These are phyloP conservation scores for Eutrigla gurnardus DNA, from an alignment of 2,797 vertebrate genomes.

Conservation along the genomic window DNA sequence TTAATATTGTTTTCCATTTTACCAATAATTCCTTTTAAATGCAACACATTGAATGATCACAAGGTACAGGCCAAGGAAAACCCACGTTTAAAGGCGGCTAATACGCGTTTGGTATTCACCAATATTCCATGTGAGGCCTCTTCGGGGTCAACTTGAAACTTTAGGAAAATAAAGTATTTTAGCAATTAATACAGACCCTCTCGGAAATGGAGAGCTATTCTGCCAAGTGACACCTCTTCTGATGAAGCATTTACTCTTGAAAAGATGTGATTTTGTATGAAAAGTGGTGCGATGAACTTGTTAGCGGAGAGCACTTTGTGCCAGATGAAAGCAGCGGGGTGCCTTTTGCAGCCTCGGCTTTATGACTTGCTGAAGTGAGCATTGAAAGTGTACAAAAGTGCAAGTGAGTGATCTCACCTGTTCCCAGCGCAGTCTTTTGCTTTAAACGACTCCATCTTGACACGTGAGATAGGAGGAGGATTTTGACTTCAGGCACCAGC, in stretches of 20 bases:
- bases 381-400: background rate
- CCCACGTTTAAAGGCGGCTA: background rate
- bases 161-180: background rate
- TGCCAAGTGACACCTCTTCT: background rate
- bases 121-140: background rate
- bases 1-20: background rate
- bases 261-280: background rate
- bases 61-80: background rate
- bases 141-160: constrained; percentile 11
- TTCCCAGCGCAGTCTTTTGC: background rate
- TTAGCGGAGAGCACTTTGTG: background rate
- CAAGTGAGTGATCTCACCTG: constrained; percentile 1
- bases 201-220: background rate
- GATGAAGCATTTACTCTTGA: background rate
- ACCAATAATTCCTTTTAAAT: background rate
- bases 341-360: background rate
- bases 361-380: background rate
- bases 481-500: constrained; percentile 1
- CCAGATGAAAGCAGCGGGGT: background rate
- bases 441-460: background rate
- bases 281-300: constrained; percentile 1
- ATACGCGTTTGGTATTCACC: background rate
- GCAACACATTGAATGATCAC: background rate
- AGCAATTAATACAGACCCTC: background rate
- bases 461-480: background rate